Conservation (phyloP, 2,888 invertebrate species). For the Drosophila suboccidentalis region DNA sequence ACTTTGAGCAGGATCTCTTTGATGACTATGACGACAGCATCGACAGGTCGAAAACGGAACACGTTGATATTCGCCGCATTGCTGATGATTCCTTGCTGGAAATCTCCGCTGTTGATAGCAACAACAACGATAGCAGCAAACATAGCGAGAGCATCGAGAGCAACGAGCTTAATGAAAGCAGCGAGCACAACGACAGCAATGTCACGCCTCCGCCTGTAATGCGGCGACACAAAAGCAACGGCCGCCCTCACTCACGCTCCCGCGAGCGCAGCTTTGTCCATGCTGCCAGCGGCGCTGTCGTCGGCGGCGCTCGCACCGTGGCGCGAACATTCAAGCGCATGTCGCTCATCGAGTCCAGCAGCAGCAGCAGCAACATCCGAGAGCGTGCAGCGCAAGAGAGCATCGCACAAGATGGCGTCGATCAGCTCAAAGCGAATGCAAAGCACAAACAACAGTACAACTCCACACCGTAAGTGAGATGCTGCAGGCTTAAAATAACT, state of each 20-base stretch:
- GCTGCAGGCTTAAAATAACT: neutral
- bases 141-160: constrained; percentile 8
- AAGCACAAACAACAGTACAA: constrained; percentile 54
- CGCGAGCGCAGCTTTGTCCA: constrained; percentile 50
- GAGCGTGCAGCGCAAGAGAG: constrained; percentile 35
- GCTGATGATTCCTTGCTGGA: neutral
- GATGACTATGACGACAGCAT: neutral
- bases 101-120: constrained; percentile 14
- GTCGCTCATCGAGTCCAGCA: constrained; percentile 63
- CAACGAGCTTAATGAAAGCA: constrained; percentile 22
- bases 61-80: constrained; percentile 1
- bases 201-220: constrained; percentile 41
- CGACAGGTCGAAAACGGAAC: neutral
- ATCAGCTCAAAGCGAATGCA: constrained; percentile 31
- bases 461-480: constrained; percentile 63
- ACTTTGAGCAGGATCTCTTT: constrained; percentile 46
- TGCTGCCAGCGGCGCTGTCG: constrained; percentile 52
- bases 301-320: constrained; percentile 60
- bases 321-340: constrained; percentile 62
- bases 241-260: constrained; percentile 9
- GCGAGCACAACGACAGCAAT: constrained; percentile 18
- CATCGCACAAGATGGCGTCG: constrained; percentile 35
- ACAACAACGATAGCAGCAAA: constrained; percentile 21
- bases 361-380: constrained; percentile 32
- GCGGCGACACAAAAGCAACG: constrained; percentile 39